Conservation (phyloP, 2,113 vertebrate species). For the Xiphophorus hellerii region DNA sequence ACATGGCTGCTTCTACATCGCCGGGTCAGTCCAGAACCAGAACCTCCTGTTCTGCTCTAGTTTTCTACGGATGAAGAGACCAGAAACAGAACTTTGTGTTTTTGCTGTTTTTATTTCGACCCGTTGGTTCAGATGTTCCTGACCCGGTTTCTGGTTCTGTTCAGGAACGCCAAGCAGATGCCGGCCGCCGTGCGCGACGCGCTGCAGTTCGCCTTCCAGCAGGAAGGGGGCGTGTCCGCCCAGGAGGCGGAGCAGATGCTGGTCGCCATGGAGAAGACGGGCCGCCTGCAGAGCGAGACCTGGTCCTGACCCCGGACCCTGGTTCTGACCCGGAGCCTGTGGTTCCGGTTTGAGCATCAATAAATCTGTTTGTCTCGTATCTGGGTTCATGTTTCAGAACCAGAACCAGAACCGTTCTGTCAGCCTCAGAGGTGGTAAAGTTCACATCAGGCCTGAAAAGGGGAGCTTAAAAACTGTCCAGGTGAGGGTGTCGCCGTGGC, state of each 20-base stretch:
- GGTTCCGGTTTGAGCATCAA: background rate
- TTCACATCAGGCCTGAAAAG: too few relatives aligned
- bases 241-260: constrained; percentile 82
- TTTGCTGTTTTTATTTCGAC: too few relatives aligned
- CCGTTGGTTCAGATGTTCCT: background rate
- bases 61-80: too few relatives aligned
- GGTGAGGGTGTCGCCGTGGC: too few relatives aligned
- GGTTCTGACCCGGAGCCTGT: background rate
- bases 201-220: constrained; percentile 80
- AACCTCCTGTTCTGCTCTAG: background rate
- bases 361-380: too few relatives aligned
- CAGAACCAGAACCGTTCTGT: background rate
- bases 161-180: constrained; percentile 92
- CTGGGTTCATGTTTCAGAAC: background rate
- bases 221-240: constrained; percentile 81
- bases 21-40: constrained; percentile 84
- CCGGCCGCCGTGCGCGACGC: constrained; percentile 83
- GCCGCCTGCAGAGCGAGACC: constrained; percentile 92
- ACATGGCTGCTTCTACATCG: constrained; percentile 86
- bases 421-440: too few relatives aligned
- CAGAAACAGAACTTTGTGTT: too few relatives aligned
- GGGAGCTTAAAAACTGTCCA: too few relatives aligned
- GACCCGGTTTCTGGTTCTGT: background rate
- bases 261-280: constrained; percentile 79
- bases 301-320: constrained; percentile 84